Percentiles rank a stretch among this genome's conserved stretches.
phyloP scores from a whole-genome alignment of 2,113 vertebrate species.

The Probosciger aterrimus region DNA sequence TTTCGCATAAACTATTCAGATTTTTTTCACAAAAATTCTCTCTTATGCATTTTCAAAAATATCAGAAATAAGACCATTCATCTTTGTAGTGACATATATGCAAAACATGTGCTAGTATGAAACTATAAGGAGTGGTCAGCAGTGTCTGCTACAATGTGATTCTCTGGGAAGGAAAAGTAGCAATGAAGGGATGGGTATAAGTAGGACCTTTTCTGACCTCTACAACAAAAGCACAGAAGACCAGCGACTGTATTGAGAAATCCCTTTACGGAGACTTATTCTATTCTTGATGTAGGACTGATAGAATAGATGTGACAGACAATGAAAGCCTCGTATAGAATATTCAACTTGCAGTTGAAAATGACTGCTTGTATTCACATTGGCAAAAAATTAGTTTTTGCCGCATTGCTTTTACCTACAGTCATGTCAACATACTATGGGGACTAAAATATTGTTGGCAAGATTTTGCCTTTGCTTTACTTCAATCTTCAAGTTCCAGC shows the following conservation, averaged over 20 bases:
- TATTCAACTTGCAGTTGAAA: background rate
- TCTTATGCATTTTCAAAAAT: background rate
- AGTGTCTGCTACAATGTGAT: background rate
- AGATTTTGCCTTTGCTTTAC: background rate
- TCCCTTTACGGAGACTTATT: background rate
- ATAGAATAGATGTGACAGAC: background rate
- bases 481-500: background rate
- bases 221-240: background rate
- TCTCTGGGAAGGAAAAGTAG: background rate
- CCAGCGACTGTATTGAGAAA: background rate
- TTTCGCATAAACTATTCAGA: background rate
- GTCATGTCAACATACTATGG: background rate
- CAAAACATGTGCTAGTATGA: background rate
- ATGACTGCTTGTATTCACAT: background rate
- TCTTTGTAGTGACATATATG: background rate
- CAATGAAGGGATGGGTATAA: fast-evolving
- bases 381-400: background rate
- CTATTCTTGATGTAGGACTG: background rate
- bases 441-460: background rate
- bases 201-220: background rate
- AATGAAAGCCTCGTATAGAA: background rate
- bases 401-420: background rate
- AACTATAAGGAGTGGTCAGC: background rate
- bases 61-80: background rate
- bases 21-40: background rate